These are phyloP conservation scores for Apodemus speciosus DNA, from an alignment of 2,113 vertebrate genomes.

Conservation along the genomic window DNA sequence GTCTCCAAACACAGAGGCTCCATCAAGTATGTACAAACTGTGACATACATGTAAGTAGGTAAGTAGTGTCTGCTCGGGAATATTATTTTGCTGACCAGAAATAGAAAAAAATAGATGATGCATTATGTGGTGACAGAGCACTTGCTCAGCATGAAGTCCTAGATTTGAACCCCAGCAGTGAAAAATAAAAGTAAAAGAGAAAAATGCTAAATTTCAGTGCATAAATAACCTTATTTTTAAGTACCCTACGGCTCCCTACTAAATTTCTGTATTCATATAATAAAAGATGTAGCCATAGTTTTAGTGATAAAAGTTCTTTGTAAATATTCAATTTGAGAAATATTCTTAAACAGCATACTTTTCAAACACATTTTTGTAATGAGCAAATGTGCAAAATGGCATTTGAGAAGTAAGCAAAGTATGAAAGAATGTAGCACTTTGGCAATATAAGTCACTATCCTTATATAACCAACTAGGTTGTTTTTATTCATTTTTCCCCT, in stretches of 20 bases:
- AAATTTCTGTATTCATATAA: constrained; percentile 26
- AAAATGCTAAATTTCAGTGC: constrained; percentile 19
- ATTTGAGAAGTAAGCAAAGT: constrained; percentile 5
- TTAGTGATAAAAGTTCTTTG: constrained; percentile 10
- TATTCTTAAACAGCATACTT: constrained; percentile 38
- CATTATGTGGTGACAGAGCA: background rate
- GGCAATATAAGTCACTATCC: constrained; percentile 11
- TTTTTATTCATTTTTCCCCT: background rate
- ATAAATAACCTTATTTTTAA: background rate
- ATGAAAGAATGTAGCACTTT: constrained; percentile 4
- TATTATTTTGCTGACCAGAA: constrained; percentile 34
- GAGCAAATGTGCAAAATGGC: constrained; percentile 18
- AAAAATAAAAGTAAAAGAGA: background rate
- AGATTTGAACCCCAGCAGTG: background rate
- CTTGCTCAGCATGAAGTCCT: background rate
- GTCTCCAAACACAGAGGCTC: background rate
- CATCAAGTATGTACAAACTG: constrained; percentile 11
- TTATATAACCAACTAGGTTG: background rate
- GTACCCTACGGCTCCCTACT: background rate
- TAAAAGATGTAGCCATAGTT: constrained; percentile 6
- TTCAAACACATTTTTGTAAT: constrained; percentile 53
- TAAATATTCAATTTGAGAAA: constrained; percentile 50
- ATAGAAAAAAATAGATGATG: background rate
- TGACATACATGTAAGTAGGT: constrained; percentile 46
- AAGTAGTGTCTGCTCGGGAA: constrained; percentile 15